A percentile compares a stretch with the other conserved stretches of the same genome.
phyloP scores from a whole-genome alignment of 2,888 invertebrate species.

The Linnaemya tessellans region DNA sequence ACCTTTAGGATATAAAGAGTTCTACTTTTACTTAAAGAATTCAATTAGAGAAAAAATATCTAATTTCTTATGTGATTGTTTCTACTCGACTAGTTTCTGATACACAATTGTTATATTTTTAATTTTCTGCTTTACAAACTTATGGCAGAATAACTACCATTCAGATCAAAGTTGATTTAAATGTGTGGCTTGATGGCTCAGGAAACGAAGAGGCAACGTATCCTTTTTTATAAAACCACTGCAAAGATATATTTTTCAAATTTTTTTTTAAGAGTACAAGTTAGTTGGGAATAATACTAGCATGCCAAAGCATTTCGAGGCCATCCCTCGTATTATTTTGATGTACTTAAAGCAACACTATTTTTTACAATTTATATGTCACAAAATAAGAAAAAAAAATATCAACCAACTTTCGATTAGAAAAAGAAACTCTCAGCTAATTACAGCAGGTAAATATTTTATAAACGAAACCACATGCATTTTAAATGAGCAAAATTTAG shows the following conservation, averaged over 20 bases:
- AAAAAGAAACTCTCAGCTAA: neutral
- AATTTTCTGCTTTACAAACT: too few species aligned
- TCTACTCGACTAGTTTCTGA: slow-evolving; percentile 3
- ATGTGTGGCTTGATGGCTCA: too few species aligned
- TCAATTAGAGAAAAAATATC: neutral
- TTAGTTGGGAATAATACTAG: too few species aligned
- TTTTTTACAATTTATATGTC: neutral
- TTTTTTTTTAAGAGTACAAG: too few species aligned
- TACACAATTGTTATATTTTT: too few species aligned
- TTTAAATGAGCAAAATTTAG: slow-evolving; percentile 26
- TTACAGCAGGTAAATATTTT: slow-evolving; percentile 24
- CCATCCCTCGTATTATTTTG: neutral
- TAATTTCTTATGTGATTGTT: neutral
- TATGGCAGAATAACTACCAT: too few species aligned
- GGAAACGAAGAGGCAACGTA: too few species aligned
- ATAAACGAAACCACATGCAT: slow-evolving; percentile 16
- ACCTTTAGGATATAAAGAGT: neutral
- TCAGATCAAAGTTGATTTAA: too few species aligned
- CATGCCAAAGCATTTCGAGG: too few species aligned
- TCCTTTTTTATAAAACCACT: too few species aligned
- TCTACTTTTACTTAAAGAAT: neutral
- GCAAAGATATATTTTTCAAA: too few species aligned
- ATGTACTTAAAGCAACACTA: neutral
- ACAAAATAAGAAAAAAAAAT: neutral
- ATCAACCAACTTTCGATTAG: slow-evolving; percentile 18